Base-by-base conservation (phyloP, 2,113 vertebrate genomes). In the Nannospalax galili region DNA sequence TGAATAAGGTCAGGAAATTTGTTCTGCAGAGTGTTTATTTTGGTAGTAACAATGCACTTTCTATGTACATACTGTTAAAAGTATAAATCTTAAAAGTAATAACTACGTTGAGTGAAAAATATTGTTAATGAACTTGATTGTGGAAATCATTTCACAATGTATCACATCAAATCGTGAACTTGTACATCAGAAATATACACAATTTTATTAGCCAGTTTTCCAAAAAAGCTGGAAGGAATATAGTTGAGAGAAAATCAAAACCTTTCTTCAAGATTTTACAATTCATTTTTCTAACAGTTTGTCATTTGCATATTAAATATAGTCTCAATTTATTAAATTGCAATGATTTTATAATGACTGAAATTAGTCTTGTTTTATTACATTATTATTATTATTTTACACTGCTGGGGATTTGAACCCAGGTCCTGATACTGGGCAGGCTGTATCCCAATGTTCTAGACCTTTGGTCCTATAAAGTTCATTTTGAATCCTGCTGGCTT, bases 261-360 rank as follows among this genome's bases (percentile, higher is more conserved):
- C 3, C 32, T 52, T 10, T 2, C 17, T 0, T 40, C 62, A 52
- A 52, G 48, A 67, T 30, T 84, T 93, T 78, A 9, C 65, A 93
- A 72, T 88, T 70, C 69, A 80, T 32, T 75, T 91, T 22, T 77
- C 35, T 78, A 90, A 74, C 1, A 17, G 2, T 77, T 75, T 80
- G 80, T 86, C 30, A 78, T 14, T 82, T 60, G 28, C 69, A 81
- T 72, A 92, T 70, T 82, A 79, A 77, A 73, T 14, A 73, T 92
- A 56, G 0, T 32, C 30, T 93, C 90, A 81, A 35, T 84, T 37
- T 86, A 58, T 72, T 80, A 62, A 62, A 5, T 81, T 70, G 84
- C 62, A 92, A 67, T 60, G 19, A 81, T 70, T 35, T 74, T 52
- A 52, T 52, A 52, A 52, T 52, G 48, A 52, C 48, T 52, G 48